These are phyloP conservation scores for Cecidostiba fungosa DNA, from an alignment of 2,888 invertebrate genomes.

Conservation along the genomic window DNA sequence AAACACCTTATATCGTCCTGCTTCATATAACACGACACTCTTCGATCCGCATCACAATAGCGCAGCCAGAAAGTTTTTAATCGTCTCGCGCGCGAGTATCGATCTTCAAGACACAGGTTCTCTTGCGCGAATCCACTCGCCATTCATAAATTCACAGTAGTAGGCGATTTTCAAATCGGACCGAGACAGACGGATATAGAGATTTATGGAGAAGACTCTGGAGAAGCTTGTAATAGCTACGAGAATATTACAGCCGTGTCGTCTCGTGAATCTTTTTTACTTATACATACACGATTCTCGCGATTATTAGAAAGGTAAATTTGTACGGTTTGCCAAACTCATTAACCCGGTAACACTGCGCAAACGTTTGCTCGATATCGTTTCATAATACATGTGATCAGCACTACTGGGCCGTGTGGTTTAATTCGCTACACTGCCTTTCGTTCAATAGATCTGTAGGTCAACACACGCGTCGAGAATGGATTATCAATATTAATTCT, in stretches of 20 bases:
- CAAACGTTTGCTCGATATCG: neutral
- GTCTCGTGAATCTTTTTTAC: no score
- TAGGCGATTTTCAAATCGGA: no score
- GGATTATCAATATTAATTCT: no score
- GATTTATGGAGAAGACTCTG: no score
- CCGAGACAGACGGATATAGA: no score
- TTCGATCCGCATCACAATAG: neutral
- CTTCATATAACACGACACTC: neutral
- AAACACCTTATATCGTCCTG: constrained; percentile 22
- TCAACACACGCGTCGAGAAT: neutral
- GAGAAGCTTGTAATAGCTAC: no score
- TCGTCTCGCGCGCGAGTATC: constrained; percentile 8
- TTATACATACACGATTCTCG: no score
- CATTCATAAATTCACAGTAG: constrained; percentile 51
- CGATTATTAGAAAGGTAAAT: neutral
- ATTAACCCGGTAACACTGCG: neutral
- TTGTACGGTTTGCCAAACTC: neutral
- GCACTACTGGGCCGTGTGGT: neutral
- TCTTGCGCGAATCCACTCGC: neutral
- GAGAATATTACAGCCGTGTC: no score
- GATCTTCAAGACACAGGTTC: neutral
- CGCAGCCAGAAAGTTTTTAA: constrained; percentile 30
- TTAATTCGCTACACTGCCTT: no score
- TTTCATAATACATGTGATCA: neutral
- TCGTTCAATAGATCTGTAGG: neutral